Conservation (phyloP, 2,888 invertebrate species). For the Brenthis daphne region DNA sequence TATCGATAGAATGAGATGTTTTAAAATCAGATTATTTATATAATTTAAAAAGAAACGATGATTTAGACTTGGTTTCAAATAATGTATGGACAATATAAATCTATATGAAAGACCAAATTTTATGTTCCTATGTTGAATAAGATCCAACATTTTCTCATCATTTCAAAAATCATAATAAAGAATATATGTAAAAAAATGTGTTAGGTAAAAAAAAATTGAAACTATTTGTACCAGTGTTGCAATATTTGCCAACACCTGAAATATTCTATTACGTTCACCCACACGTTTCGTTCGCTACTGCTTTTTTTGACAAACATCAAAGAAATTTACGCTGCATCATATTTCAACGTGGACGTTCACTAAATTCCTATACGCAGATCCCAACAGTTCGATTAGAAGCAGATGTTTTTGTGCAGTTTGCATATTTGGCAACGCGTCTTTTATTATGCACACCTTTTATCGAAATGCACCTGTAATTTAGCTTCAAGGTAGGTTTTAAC, state of each 20-base stretch:
- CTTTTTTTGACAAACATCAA: conserved; percentile 28
- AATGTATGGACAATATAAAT: too few relatives aligned
- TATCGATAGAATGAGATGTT: too few relatives aligned
- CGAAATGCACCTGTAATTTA: not conserved
- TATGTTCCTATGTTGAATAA: too few relatives aligned
- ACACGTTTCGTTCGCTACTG: conserved; percentile 13
- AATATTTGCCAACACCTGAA: conserved; percentile 16
- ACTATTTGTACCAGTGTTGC: not conserved
- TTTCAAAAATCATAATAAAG: too few relatives aligned
- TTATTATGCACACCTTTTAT: not conserved
- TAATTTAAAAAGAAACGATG: too few relatives aligned
- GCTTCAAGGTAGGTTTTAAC: too few relatives aligned
- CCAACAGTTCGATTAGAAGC: conserved; percentile 15
- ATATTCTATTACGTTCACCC: conserved; percentile 21
- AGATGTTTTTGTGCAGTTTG: conserved; percentile 1
- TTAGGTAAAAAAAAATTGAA: conserved; percentile 4
- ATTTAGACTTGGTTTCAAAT: too few relatives aligned
- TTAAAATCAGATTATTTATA: too few relatives aligned
- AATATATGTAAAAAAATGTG: too few relatives aligned
- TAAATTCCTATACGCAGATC: conserved; percentile 22
- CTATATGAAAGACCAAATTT: too few relatives aligned
- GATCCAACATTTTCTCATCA: too few relatives aligned
- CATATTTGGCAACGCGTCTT: not conserved
- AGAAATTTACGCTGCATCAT: conserved; percentile 18
- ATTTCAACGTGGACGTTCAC: conserved; percentile 21